A percentile compares a stretch with the other conserved stretches of the same genome.
These are phyloP conservation scores for Perizoma flavofasciatum DNA, from an alignment of 2,888 invertebrate genomes.

Conservation along the genomic window DNA sequence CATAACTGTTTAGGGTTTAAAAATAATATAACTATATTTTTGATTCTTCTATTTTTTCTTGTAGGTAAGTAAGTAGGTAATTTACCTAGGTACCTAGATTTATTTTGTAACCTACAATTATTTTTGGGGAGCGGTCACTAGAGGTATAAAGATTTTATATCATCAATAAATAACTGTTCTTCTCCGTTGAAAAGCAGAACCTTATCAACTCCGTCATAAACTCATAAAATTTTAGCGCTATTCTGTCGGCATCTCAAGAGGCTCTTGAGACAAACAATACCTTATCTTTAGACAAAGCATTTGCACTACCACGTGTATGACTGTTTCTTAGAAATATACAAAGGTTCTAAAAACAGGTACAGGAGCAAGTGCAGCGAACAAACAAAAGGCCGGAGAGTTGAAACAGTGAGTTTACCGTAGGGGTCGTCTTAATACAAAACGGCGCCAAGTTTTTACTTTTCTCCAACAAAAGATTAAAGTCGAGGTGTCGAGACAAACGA, in stretches of 20 bases:
- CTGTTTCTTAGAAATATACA: slow-evolving; percentile 62
- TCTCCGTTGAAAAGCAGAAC: slow-evolving; percentile 8
- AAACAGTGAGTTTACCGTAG: slow-evolving; percentile 61
- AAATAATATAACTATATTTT: too few relatives aligned
- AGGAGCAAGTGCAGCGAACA: slow-evolving; percentile 63
- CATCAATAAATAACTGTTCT: slow-evolving; percentile 17
- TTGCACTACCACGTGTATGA: slow-evolving; percentile 60
- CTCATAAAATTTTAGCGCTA: slow-evolving; percentile 39
- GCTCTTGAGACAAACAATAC: slow-evolving; percentile 51
- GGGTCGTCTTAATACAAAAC: slow-evolving; percentile 48
- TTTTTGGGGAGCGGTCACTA: background rate
- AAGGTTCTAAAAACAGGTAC: slow-evolving; percentile 63
- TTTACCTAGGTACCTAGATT: background rate
- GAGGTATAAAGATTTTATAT: slow-evolving; percentile 11
- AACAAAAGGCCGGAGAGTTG: slow-evolving; percentile 61
- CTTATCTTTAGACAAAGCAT: slow-evolving; percentile 46
- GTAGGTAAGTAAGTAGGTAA: too few relatives aligned
- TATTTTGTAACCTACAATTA: slow-evolving; percentile 1
- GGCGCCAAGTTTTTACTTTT: slow-evolving; percentile 75
- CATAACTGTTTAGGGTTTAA: too few relatives aligned
- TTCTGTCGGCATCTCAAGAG: slow-evolving; percentile 46
- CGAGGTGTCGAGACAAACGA: slow-evolving; percentile 78
- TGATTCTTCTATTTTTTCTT: too few relatives aligned
- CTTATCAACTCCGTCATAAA: slow-evolving; percentile 32
- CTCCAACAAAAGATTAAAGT: slow-evolving; percentile 57